These are phyloP conservation scores for Platypus cylindrus DNA, from an alignment of 2,888 invertebrate genomes.

Conservation along the genomic window DNA sequence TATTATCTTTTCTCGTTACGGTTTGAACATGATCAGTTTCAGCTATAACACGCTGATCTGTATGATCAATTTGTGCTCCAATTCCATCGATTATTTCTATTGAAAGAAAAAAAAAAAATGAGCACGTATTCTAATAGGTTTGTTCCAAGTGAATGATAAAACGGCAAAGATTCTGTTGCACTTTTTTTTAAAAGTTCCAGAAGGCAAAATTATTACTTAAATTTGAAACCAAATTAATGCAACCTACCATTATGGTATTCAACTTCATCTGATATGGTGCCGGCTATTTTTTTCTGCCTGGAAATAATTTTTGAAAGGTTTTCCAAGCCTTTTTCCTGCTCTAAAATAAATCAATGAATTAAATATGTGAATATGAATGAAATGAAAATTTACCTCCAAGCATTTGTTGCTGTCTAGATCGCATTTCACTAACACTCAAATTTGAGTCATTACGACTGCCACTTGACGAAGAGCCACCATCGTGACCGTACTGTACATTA, in stretches of 20 bases:
- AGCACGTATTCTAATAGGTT: conserved; percentile 1
- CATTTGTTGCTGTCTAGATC: conserved; percentile 45
- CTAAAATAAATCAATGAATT: conserved; percentile 29
- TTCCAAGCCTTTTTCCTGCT: conserved; percentile 67
- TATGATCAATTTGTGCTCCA: conserved; percentile 56
- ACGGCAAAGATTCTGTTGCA: neutral
- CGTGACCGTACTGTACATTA: too few species aligned
- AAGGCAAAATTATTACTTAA: neutral
- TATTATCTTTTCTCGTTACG: conserved; percentile 55
- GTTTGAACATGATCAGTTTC: conserved; percentile 54
- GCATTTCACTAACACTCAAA: conserved; percentile 33
- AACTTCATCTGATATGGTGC: conserved; percentile 62
- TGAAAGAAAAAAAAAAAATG: too few species aligned
- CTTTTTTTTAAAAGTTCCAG: neutral
- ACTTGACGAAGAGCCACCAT: too few species aligned
- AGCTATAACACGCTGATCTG: conserved; percentile 50
- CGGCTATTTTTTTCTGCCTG: conserved; percentile 63
- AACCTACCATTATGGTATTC: conserved; percentile 63
- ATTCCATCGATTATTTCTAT: conserved; percentile 67
- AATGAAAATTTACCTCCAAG: conserved; percentile 41
- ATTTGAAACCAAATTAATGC: neutral
- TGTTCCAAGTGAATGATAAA: conserved; percentile 1
- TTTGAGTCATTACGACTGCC: conserved; percentile 30
- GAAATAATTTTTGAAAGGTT: conserved; percentile 59
- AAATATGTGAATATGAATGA: conserved; percentile 3